Base-by-base conservation (phyloP, 2,888 invertebrate species). In the Rhagophthalmus giganteus region DNA sequence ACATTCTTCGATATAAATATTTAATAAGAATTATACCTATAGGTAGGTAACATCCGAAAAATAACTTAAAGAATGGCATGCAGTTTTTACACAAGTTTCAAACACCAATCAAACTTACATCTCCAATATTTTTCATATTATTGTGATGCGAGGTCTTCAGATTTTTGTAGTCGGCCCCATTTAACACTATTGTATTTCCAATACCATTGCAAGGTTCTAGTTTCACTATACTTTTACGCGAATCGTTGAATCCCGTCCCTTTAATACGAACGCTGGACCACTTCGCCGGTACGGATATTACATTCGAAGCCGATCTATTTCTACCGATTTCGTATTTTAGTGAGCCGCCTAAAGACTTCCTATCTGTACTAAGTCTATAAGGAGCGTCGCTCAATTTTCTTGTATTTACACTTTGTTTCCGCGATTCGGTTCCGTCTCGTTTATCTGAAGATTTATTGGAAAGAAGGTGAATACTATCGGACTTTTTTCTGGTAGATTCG, bases 201-300 rank as follows among this genome's bases (percentile, higher is more conserved):
- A 75, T 64, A 61, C 83, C 83, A 71, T 83, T 83, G 76, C 82
- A 83, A 59, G 82, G 81, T 76, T 83, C 83, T 62, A 83, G 78
- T 67, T 81, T 81, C 60, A 84, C 82, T 62, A 82, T 76, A 70
- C 81, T 81, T 71, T 80, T 81, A 67, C 81, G 77, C 62, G 81
- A 82, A 69, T 83, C 83, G 60, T 81, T 81, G 71, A 79, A 81
- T 59, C 81, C 80, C 57, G 82, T 81, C 66, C 83, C 83, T 69
- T 78, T 81, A 58, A 83, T 81, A 58, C 83, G 78, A 62, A 84
- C 83, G 60, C 83, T 83, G 61, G 82, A 82, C 78, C 83, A 83
- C 76, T 82, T 82, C 39, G 81, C 75, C 62, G 81, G 72, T 49
- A 70, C 65, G 25, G 64, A 66, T 20, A 72, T 67, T 41, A 72